Conservation (phyloP, 2,888 invertebrate genomes). For the Baronia brevicornis region DNA sequence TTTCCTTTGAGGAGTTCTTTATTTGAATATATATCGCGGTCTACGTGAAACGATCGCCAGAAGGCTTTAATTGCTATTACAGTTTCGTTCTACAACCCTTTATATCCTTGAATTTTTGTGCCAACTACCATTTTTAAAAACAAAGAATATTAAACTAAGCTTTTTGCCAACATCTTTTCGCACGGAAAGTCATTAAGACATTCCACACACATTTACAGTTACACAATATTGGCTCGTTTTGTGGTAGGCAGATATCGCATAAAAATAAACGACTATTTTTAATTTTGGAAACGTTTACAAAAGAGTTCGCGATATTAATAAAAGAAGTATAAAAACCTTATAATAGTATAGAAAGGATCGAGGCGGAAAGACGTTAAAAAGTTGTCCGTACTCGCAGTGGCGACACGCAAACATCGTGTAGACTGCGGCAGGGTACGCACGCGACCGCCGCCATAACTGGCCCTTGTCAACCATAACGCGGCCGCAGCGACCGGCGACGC, state of each 20-base stretch:
- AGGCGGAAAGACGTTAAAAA: constrained; percentile 18
- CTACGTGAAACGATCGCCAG: constrained; percentile 17
- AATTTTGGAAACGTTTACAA: no score
- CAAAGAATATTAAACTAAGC: no score
- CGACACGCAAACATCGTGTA: constrained; percentile 44
- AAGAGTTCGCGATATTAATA: no score
- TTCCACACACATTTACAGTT: no score
- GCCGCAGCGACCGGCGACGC: constrained; percentile 48
- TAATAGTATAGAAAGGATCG: constrained; percentile 4
- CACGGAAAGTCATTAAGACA: no score
- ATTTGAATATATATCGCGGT: constrained; percentile 58
- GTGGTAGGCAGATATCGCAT: no score
- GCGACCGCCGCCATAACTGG: constrained; percentile 54
- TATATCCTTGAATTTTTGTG: constrained; percentile 5
- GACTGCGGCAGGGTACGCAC: constrained; percentile 38
- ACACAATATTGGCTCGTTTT: no score
- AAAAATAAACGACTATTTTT: no score
- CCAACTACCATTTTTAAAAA: constrained; percentile 5
- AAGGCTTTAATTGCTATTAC: constrained; percentile 26
- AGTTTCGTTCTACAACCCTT: constrained; percentile 10
- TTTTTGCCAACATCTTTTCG: no score
- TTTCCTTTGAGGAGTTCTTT: constrained; percentile 68
- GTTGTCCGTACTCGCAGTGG: constrained; percentile 19
- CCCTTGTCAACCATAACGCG: constrained; percentile 72
- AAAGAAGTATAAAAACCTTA: neutral